Base-by-base conservation (phyloP, 1,140 invertebrate genomes). In the Drosophila ficusphila region DNA sequence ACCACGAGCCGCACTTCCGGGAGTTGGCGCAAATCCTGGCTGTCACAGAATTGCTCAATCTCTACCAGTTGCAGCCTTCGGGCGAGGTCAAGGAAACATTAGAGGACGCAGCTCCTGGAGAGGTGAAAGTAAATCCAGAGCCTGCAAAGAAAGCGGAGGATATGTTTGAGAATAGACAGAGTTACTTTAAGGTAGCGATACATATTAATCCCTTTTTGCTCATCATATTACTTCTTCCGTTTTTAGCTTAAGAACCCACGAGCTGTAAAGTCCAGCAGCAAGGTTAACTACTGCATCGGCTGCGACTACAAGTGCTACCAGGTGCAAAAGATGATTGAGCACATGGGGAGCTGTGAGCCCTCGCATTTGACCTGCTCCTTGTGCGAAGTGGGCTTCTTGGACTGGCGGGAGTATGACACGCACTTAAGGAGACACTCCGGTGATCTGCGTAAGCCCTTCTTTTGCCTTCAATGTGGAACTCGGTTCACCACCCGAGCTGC, bases 401-500 rank as follows among this genome's bases (percentile, higher is more conserved):
- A 91, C 27, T 72, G 74, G 52, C 90, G 92, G 3, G 89, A 91
- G 25, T 91, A 93, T 49, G 78, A 92, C 31, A 65, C 76, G 0
- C 93, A 94, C 76, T 70, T 93, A 4, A 76, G 85, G n/a, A 83
- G 89, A 7, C 93, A 94, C 78, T 89, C 91, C 21, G 89, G 92
- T n/a, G 90, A 91, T 7, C 33, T 88, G 9, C 76, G 86, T 3
- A 89, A 92, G 21, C 93, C 93, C 9, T 94, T 93, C 72, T 93
- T 93, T 62, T 94, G 94, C 56, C 72, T 90, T 4, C 83, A 92
- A 11, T 94, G 94, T 79, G 92, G 93, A 25, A 76, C 86, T 25
- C 86, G 92, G 25, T 94, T 94, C 79, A 92, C 92, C 60, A 93
- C 93, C 0, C 90, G 92, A 58, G 92, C 93, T 7, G 92, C 93